A percentile compares a stretch with the other conserved stretches of the same genome.
These are phyloP conservation scores for Agapostemon virescens DNA, from an alignment of 2,888 invertebrate species.

Conservation along the genomic window DNA sequence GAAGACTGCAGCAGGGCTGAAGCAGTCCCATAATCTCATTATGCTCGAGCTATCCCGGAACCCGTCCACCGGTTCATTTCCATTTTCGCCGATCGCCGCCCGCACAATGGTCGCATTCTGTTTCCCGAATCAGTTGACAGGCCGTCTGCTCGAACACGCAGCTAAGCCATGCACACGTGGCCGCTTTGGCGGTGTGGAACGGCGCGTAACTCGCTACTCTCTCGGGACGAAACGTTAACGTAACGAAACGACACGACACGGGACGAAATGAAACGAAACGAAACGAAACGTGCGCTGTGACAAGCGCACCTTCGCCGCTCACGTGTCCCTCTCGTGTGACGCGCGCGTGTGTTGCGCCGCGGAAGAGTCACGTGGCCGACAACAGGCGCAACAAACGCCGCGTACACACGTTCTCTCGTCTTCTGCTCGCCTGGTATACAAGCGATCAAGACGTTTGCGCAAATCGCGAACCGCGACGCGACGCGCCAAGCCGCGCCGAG, in stretches of 20 bases:
- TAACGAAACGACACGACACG: too few relatives aligned
- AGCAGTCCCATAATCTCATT: background rate
- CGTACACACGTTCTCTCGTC: slow-evolving; percentile 19
- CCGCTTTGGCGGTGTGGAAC: slow-evolving; percentile 12
- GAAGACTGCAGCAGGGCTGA: background rate
- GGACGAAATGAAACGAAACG: background rate
- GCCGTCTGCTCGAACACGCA: slow-evolving; percentile 10
- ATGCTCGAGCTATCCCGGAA: background rate
- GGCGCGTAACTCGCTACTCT: slow-evolving; percentile 32
- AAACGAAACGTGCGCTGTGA: slow-evolving; percentile 15
- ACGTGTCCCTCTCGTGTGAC: slow-evolving; percentile 35
- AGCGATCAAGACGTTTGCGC: slow-evolving; percentile 78
- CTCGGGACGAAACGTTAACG: slow-evolving; percentile 3
- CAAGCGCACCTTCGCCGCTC: slow-evolving; percentile 22
- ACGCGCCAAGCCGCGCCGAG: slow-evolving; percentile 25
- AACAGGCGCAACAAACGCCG: slow-evolving; percentile 15
- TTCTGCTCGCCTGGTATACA: slow-evolving; percentile 75
- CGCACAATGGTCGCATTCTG: slow-evolving; percentile 4
- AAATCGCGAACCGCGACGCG: slow-evolving; percentile 71
- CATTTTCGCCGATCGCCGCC: background rate
- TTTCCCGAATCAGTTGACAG: slow-evolving; percentile 9
- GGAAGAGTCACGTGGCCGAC: slow-evolving; percentile 25
- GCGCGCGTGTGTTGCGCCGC: slow-evolving; percentile 44
- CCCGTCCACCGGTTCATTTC: background rate
- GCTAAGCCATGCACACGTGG: background rate